Base-by-base conservation (phyloP, 2,113 vertebrate species). In the Felis chaus region DNA sequence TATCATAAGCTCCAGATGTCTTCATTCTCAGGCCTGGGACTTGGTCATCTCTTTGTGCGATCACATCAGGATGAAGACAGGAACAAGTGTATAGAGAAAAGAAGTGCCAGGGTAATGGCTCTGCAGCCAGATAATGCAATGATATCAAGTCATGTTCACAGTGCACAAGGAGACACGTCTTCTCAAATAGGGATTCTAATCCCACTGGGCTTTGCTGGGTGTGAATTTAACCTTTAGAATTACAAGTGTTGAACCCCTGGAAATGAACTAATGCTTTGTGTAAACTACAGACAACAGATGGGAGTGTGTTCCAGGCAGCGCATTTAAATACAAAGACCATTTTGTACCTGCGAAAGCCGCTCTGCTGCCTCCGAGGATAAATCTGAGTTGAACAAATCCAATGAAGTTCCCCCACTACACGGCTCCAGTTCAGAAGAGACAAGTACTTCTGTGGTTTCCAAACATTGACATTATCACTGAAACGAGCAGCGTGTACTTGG, bases 231-330 rank as follows among this genome's bases (percentile, higher is more conserved):
- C 98, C 97, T 98, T 98, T 96, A 84, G 69, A 96, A 84, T 92
- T 96, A 93, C 79, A 97, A 95, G 73, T 90, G 91, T 48, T 92
- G 87, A 96, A 97, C 90, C 50, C 41, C 74, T 94, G 74, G 95
- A 98, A 98, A 96, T 97, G 90, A 97, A 97, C 92, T 96, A 97
- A 98, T 96, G 55, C 96, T 96, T 97, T 98, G 92, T 96, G 95
- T 96, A 97, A 98, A 98, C 95, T 92, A 81, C 90, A 96, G 81
- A 97, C 97, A 98, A 97, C 96, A 97, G 98, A 97, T 97, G 97
- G 98, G 45, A 96, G 76, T 84, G 48, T 98, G 29, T 96, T 94
- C 48, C 27, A 90, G 73, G 89, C 36, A 92, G 79, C 29, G 80
- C 50, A 97, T 98, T 97, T 98, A 96, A 97, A 97, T 97, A 96